These are phyloP conservation scores for Lonchura striata DNA, from an alignment of 2,113 vertebrate genomes.

Conservation along the genomic window DNA sequence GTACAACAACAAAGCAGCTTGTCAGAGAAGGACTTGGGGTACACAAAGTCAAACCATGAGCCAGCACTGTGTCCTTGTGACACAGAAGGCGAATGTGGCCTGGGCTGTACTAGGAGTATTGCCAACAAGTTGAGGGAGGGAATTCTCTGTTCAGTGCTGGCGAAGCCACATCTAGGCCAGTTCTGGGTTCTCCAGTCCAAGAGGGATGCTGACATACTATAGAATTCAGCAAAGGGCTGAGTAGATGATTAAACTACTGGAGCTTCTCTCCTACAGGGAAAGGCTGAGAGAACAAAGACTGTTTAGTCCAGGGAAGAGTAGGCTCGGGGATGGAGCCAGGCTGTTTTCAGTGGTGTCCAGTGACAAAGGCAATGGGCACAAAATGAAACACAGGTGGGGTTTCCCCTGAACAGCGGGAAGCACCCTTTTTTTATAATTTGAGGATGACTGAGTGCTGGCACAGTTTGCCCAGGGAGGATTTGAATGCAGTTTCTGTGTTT, in stretches of 20 bases:
- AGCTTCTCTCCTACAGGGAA: neutral
- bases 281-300: neutral
- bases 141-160: neutral
- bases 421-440: neutral
- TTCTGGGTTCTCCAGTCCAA: neutral
- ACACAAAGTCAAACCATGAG: neutral
- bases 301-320: neutral
- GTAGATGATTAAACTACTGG: neutral
- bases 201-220: neutral
- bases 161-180: neutral
- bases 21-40: neutral
- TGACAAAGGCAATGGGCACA: neutral
- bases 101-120: neutral
- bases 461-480: neutral
- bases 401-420: neutral
- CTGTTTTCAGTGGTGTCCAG: neutral
- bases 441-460: rapidly evolving
- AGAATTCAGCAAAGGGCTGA: neutral
- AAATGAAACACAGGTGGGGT: neutral
- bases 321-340: rapidly evolving
- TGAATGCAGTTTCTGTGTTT: neutral
- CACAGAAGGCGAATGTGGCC: neutral
- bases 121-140: neutral
- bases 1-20: neutral
- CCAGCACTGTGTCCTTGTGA: neutral